Percentiles rank a stretch among this genome's conserved stretches.
Evolutionary conservation across 2,797 vertebrate species (phyloP).

Genomic region (Sebastes paucispinis): DNA sequence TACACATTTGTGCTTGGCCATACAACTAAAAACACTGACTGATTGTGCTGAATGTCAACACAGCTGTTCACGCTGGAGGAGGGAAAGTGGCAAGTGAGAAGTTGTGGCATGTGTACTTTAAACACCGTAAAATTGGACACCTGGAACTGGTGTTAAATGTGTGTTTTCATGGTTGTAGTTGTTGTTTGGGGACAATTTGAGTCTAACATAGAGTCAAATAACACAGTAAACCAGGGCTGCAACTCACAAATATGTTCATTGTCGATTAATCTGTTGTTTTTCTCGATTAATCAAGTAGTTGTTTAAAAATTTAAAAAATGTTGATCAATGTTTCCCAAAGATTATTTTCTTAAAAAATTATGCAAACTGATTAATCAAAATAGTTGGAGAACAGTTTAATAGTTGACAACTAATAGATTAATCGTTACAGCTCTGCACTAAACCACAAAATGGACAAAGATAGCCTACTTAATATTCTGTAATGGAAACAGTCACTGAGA

Average conservation of each 20-base stretch:
- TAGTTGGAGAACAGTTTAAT: no score
- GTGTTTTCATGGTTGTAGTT: background rate
- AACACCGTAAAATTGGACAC: background rate
- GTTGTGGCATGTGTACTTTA: background rate
- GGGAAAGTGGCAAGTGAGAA: background rate
- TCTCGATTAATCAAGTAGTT: no score
- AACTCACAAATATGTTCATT: no score
- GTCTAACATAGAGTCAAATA: background rate
- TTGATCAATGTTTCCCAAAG: no score
- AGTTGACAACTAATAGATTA: no score
- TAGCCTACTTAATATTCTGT: background rate
- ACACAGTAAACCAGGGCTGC: background rate
- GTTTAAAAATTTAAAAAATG: no score
- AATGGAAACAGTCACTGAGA: background rate
- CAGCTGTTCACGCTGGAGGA: constrained; percentile 12
- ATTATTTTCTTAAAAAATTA: no score
- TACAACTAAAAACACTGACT: background rate
- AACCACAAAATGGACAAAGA: background rate
- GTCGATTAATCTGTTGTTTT: no score
- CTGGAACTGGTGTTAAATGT: background rate
- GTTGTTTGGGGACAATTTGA: background rate
- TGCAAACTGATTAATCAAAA: no score
- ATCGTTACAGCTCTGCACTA: no score
- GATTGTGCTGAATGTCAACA: constrained; percentile 5
- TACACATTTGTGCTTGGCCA: background rate